A percentile compares a stretch with the other conserved stretches of the same genome.
Conservation (phyloP, 2,113 vertebrate genomes). For the Siniperca chuatsi region DNA sequence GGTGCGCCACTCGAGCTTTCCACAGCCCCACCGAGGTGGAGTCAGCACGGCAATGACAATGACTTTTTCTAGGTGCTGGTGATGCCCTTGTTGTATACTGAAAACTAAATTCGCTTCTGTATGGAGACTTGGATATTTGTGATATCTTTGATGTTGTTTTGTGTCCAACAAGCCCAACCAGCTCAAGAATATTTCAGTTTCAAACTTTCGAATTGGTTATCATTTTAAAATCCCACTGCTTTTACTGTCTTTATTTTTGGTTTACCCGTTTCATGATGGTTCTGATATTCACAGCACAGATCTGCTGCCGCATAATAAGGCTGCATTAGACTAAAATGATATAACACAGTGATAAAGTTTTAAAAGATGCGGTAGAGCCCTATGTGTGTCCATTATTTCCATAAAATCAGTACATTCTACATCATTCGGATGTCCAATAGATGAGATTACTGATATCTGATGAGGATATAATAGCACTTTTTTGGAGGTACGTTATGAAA, state of each 20-base stretch:
- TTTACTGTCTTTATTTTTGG: background rate
- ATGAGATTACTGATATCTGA: background rate
- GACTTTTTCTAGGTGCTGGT: slow-evolving; percentile 35
- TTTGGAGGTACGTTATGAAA: background rate
- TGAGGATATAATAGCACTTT: background rate
- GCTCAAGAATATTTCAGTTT: background rate
- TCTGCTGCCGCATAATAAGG: background rate
- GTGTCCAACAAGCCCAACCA: background rate
- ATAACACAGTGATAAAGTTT: background rate
- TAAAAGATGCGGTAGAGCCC: background rate
- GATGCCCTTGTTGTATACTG: slow-evolving; percentile 39
- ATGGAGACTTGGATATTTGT: too few species aligned
- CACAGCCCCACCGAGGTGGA: slow-evolving; percentile 51
- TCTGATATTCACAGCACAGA: background rate
- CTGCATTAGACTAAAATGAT: background rate
- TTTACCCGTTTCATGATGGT: background rate
- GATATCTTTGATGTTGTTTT: background rate
- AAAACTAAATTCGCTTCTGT: background rate
- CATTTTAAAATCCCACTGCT: background rate
- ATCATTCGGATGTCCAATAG: background rate
- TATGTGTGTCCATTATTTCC: background rate
- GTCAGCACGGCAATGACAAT: slow-evolving; percentile 37
- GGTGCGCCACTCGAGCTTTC: slow-evolving; percentile 52
- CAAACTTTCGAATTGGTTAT: background rate
- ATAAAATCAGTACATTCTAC: background rate